A percentile compares a stretch with the other conserved stretches of the same genome.
Evolutionary conservation across 2,797 vertebrate genomes (phyloP).

Genomic region (Ctenopoma kingsleyae): DNA sequence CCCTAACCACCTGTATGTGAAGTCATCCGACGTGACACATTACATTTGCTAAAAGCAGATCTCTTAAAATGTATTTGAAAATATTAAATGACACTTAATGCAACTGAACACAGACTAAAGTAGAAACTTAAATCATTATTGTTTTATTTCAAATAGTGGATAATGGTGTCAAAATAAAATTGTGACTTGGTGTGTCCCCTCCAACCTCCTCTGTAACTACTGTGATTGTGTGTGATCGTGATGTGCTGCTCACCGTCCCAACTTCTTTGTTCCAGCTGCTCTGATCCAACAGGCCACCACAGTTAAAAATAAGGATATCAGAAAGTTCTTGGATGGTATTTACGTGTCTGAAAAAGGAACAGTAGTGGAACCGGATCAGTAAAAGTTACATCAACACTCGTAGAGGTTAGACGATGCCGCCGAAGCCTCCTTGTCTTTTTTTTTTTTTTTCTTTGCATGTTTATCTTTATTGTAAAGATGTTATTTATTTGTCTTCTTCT

Average conservation of each 20-base stretch:
- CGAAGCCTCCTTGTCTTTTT: not conserved
- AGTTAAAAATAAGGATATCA: constrained; percentile 99
- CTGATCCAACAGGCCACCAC: constrained; percentile 99
- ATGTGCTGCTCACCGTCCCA: constrained; percentile 54
- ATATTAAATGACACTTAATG: no score
- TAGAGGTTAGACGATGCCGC: constrained; percentile 78
- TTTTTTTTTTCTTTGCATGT: not conserved
- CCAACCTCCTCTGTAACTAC: not conserved
- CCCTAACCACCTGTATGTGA: no score
- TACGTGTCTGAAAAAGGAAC: constrained; percentile 99
- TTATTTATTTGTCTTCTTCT: not conserved
- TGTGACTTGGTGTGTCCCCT: no score
- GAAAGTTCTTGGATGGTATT: constrained; percentile 99
- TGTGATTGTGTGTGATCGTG: constrained; percentile 39
- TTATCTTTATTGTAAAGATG: not conserved
- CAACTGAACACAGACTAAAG: no score
- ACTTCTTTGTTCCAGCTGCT: constrained; percentile 88
- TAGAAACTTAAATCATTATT: no score
- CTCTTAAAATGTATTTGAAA: no score
- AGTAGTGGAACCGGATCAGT: constrained; percentile 88
- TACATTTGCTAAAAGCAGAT: no score
- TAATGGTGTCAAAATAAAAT: no score
- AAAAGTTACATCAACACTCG: constrained; percentile 68
- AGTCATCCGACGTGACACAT: no score
- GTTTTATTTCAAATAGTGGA: no score